Conservation (phyloP, 1,140 invertebrate species). For the Limonius californicus region DNA sequence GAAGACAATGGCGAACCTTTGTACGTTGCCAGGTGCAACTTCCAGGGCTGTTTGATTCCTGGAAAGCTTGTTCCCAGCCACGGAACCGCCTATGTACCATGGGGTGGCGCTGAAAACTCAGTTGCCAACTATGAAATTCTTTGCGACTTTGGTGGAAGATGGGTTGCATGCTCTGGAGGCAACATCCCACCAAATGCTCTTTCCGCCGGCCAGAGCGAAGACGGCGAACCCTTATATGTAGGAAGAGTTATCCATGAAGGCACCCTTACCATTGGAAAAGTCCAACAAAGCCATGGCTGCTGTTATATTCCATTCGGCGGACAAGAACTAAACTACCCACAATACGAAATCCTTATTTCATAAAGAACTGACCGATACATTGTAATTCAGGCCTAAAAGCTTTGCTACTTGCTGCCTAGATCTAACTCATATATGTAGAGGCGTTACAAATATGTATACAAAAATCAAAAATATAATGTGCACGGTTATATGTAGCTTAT, state of each 20-base stretch:
- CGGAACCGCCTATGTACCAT: conserved; percentile 69
- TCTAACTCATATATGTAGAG: not conserved
- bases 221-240: conserved; percentile 69
- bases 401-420: not conserved
- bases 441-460: not conserved
- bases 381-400: not conserved
- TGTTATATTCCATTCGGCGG: conserved; percentile 72
- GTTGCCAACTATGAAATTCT: conserved; percentile 70
- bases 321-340: conserved; percentile 63
- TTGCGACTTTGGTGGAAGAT: conserved; percentile 42
- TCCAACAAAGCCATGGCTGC: conserved; percentile 66
- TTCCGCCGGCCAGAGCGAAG: conserved; percentile 67
- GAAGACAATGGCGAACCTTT: conserved; percentile 67
- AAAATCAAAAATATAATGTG: not conserved
- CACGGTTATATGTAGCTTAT: not conserved
- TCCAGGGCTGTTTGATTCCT: conserved; percentile 68
- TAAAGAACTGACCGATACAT: conserved; percentile 20
- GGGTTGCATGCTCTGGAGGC: conserved; percentile 50
- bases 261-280: conserved; percentile 65
- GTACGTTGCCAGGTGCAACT: conserved; percentile 60
- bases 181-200: conserved; percentile 68
- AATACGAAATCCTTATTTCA: conserved; percentile 69
- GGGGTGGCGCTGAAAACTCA: conserved; percentile 73
- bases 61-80: conserved; percentile 73
- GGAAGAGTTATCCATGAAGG: conserved; percentile 66